Conservation (phyloP, 2,888 invertebrate genomes). For the Phragmatobia fuliginosa region DNA sequence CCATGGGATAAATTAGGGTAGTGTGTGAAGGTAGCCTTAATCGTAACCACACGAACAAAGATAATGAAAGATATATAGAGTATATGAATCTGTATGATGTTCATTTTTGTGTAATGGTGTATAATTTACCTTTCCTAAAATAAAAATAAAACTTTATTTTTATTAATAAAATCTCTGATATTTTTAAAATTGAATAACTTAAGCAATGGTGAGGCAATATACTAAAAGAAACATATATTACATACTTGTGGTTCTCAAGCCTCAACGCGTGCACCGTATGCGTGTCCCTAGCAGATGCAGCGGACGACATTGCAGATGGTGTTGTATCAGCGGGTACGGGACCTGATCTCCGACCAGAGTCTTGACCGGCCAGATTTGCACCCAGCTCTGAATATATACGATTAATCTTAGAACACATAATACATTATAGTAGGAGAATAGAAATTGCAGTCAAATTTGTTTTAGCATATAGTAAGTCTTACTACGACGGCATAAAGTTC, state of each 20-base stretch:
- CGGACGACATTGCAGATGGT: constrained; percentile 77
- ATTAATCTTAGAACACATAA: not conserved
- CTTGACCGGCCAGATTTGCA: constrained; percentile 93
- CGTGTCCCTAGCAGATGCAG: constrained; percentile 73
- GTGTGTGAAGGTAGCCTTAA: too few species aligned
- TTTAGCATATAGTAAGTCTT: not conserved
- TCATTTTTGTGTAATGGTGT: too few species aligned
- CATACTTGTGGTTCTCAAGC: constrained; percentile 77
- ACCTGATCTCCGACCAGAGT: constrained; percentile 78
- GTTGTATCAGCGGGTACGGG: constrained; percentile 78
- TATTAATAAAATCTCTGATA: too few species aligned
- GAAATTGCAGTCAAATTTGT: not conserved
- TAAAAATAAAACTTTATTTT: too few species aligned
- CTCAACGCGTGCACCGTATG: constrained; percentile 63
- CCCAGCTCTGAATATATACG: constrained; percentile 89
- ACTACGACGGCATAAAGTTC: not conserved
- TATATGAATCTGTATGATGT: too few species aligned
- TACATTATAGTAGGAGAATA: not conserved
- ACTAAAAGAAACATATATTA: not conserved
- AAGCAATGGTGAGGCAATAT: not conserved
- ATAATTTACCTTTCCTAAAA: too few species aligned
- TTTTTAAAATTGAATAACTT: not conserved
- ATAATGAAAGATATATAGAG: too few species aligned
- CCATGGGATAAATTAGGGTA: too few species aligned
- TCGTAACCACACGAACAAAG: too few species aligned